Base-by-base conservation (phyloP, 2,888 invertebrate genomes). In the Sinotaia quadrata region DNA sequence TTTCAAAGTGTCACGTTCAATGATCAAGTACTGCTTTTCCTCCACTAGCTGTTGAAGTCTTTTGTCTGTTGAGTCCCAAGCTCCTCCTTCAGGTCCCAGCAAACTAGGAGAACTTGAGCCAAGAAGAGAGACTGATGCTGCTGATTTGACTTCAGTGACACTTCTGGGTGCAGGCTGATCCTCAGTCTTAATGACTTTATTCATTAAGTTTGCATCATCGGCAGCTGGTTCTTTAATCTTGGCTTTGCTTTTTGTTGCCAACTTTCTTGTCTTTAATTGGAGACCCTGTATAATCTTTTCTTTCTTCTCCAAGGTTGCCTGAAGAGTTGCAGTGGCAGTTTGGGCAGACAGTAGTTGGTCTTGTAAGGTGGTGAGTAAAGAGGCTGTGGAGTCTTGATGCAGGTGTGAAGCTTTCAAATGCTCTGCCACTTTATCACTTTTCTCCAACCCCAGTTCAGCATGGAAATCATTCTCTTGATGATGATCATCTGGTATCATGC, bases 221-320 rank as follows among this genome's bases (percentile, higher is more conserved):
- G n/a, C n/a, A 31, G 27, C 54, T 2, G 54, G 27, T 7, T 54
- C 54, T 54, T n/a, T 34, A 7, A 65, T 18, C n/a, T 47, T 54
- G 15, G 34, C 57, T 10, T 67, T 67, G 4, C 41, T 67, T 36
- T 56, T 56, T 34, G 57, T 65, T 7, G 73, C 67, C 18, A 60
- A 24, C 54, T 66, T 69, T 44, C 58, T 73, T 31, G 63, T 58
- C 54, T 68, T 73, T 54, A 73, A 24, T 36, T 69, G 69, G 33
- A 73, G 29, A 12, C 73, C 73, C 24, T 73, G 73, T 15, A 73
- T 70, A 33, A 73, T 60, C 57, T 73, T 73, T 33, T 73, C 73
- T 41, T 73, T 73, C 62, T 73, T 73, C 67, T 68, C 62, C 47
- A 73, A 31, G 4, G 44, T 51, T 41, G 47, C 47, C 18, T 58